Conservation (phyloP, 2,113 vertebrate species). For the Tautogolabrus adspersus region DNA sequence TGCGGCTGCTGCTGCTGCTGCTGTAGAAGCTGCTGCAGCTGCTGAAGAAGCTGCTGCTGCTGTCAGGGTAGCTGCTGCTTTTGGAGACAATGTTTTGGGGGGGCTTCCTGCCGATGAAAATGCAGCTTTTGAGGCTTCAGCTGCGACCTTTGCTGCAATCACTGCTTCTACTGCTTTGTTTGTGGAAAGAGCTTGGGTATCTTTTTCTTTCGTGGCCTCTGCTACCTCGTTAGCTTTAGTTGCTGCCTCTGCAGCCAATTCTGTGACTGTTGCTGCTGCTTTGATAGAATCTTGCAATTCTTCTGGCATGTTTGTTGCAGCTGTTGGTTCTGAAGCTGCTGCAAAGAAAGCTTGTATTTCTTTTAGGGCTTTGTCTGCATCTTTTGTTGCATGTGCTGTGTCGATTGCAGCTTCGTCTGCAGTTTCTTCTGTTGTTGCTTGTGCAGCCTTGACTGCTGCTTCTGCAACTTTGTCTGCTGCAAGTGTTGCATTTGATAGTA, state of each 20-base stretch:
- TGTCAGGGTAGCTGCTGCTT: too few relatives aligned
- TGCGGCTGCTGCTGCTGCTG: background rate
- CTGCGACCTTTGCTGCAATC: too few relatives aligned
- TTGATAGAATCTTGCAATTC: background rate
- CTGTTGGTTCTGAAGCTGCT: background rate
- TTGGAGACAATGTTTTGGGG: too few relatives aligned
- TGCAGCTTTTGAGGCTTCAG: too few relatives aligned
- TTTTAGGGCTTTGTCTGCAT: background rate
- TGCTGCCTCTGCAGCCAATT: background rate
- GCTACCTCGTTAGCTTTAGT: background rate
- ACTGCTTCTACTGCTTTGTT: too few relatives aligned
- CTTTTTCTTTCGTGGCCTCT: background rate
- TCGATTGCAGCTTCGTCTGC: background rate
- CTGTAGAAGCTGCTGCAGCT: background rate
- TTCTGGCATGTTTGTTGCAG: background rate
- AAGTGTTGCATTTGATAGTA: background rate
- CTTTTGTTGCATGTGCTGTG: background rate
- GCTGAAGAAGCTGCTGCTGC: background rate
- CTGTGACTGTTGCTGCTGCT: background rate
- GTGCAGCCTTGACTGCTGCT: background rate
- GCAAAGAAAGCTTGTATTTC: background rate
- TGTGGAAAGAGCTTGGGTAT: too few relatives aligned
- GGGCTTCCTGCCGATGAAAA: too few relatives aligned
- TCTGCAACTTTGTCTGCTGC: constrained; percentile 9
- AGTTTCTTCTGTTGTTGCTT: background rate